phyloP scores from a whole-genome alignment of 1,140 invertebrate genomes.

The Lordiphosa stackelbergi region DNA sequence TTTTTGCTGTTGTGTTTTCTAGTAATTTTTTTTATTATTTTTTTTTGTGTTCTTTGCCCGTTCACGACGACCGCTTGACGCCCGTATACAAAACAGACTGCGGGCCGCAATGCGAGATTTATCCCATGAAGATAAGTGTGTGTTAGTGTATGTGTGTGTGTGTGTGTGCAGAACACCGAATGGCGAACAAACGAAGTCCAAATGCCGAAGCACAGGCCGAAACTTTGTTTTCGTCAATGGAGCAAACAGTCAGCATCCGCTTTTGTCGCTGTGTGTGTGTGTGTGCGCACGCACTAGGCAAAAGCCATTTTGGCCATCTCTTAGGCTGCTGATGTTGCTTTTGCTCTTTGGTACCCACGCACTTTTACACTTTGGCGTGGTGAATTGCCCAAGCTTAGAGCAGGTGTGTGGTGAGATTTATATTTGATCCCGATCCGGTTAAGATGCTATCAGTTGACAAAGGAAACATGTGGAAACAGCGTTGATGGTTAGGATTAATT shows the following conservation, averaged over 20 bases:
- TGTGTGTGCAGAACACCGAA: slow-evolving; percentile 14
- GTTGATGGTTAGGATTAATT: no score
- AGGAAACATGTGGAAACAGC: no score
- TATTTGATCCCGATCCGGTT: no score
- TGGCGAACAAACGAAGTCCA: slow-evolving; percentile 18
- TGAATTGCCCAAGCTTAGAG: no score
- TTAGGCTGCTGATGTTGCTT: no score
- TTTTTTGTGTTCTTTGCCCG: slow-evolving; percentile 38
- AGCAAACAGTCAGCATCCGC: slow-evolving; percentile 64
- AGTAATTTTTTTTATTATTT: neutral
- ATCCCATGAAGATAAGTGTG: slow-evolving; percentile 65
- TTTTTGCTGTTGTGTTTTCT: slow-evolving; percentile 15
- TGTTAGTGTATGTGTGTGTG: slow-evolving; percentile 21
- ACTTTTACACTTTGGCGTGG: no score
- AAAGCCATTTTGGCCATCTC: no score
- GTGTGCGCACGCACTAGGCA: slow-evolving; percentile 27
- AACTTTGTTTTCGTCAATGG: slow-evolving; percentile 44
- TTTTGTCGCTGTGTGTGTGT: slow-evolving; percentile 12
- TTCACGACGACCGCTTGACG: slow-evolving; percentile 72
- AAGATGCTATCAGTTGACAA: no score
- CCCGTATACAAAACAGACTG: slow-evolving; percentile 74
- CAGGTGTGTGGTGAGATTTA: no score
- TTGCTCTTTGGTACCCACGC: no score
- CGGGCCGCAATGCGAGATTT: slow-evolving; percentile 61
- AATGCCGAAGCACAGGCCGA: slow-evolving; percentile 17